phyloP scores from a whole-genome alignment of 2,113 vertebrate species.

The Oostethus manadensis region DNA sequence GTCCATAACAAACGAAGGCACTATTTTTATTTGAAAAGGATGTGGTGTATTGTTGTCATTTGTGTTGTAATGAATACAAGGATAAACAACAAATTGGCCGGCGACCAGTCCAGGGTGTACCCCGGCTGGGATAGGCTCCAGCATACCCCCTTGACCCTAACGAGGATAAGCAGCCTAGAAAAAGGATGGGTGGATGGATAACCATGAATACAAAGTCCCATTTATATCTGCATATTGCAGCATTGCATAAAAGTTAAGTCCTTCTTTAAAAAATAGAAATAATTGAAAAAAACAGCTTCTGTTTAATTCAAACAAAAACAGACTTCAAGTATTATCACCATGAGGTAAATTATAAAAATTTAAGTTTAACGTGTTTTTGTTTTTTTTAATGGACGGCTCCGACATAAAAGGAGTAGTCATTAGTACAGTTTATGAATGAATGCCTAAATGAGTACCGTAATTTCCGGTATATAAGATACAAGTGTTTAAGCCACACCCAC shows the following conservation, averaged over 20 bases:
- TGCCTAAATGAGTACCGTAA: neutral
- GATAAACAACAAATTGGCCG: neutral
- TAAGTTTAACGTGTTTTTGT: neutral
- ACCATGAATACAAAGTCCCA: neutral
- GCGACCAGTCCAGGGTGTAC: too few species aligned
- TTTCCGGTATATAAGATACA: too few species aligned
- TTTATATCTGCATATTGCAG: slow-evolving; percentile 4
- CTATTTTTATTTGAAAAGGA: neutral
- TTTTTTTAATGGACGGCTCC: slow-evolving; percentile 1
- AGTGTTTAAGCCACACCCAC: too few species aligned
- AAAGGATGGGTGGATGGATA: too few species aligned
- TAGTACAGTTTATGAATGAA: neutral
- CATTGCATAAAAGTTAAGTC: neutral
- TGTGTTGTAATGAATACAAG: neutral
- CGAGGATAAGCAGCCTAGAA: too few species aligned
- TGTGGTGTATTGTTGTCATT: neutral
- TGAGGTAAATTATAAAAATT: slow-evolving; percentile 9
- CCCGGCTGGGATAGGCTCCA: too few species aligned
- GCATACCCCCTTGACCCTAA: too few species aligned
- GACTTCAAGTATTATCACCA: slow-evolving; percentile 23
- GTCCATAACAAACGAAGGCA: neutral
- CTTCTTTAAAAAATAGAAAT: neutral
- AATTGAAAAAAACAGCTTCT: neutral
- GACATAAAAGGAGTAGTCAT: slow-evolving; percentile 2
- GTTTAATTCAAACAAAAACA: neutral